Evolutionary conservation across 2,113 vertebrate genomes (phyloP), one percentile per base, ranked within the genome.

Genomic region (Aramus guarauna): DNA sequence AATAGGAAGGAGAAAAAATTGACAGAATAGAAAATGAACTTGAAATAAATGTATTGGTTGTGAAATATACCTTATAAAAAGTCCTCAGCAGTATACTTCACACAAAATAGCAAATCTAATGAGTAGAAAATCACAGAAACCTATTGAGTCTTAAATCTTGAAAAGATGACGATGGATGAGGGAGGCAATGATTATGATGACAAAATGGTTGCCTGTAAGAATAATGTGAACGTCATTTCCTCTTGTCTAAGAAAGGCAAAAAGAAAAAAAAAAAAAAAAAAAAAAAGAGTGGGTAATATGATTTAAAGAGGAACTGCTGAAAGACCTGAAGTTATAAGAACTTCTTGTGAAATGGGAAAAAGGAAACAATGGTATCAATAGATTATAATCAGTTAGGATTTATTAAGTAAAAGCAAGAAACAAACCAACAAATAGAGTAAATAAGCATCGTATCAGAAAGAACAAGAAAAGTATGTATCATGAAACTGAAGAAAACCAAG

Each of bases 211-310:
- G 36, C 12, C 36, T 73, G 20, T 34, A 88, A 82, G 34, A 85
- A 68, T 52, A 72, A 72, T 14, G 36, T 41, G 3, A 73, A 73
- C 30, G 76, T 79, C 37, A 50, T 74, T 84, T 81, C 30, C 66
- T 89, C 36, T 83, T 43, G 9, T 69, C n/a, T 53, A 74, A 72
- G 50, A 64, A 50, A 72, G 17, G 18, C 9, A 30, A 86, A 85
- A 72, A 59, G 36, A 62, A 41, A 41, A 41, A 41, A 41, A 41
- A 41, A 41, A 41, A n/a, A n/a, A n/a, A n/a, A n/a, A n/a, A n/a
- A n/a, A n/a, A n/a, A n/a, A 43, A 83, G 26, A 68, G 15, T 22
- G 2, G 4, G 2, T 29, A 68, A 41, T 19, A 45, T 0, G 2
- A 15, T 64, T 90, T 85, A 45, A 67, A 83, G 39, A 72, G n/a